Evolutionary conservation across 64 coral and sea anemone species (phyloP), one percentile per base, ranked within the genome.

Genomic region (Montipora foliosa): DNA sequence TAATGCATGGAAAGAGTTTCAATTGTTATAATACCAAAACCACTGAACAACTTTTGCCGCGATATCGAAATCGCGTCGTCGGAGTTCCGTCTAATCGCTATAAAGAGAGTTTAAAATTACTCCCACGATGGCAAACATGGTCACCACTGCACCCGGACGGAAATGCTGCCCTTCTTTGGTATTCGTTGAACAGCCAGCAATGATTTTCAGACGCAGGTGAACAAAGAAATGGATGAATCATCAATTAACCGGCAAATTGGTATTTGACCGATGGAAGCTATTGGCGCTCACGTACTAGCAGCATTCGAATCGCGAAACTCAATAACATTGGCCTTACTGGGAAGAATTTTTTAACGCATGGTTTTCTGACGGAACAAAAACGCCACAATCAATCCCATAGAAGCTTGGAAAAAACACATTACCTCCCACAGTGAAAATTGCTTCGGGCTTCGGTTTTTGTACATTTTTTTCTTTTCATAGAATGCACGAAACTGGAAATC

Each of bases 381-480:
- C n/a, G 82, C 19, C 8, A 17, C 5, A 72, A 86, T 71, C 67
- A 86, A 86, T n/a, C 7, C 62, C 10, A 11, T 44, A 19, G 44
- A 49, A 49, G 8, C 19, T 86, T 14, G 16, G 66, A 49, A 68
- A 46, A 62, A 84, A 86, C 62, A 14, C 67, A 71, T 45, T 17
- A 86, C 82, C 82, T 86, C 82, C 82, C 82, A 86, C 82, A 64
- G 82, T 22, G 82, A 4, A 72, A 71, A 86, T 72, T 72, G 82
- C 82, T 86, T 86, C 64, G 47, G 64, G 82, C 64, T 71, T 59
- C 14, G 37, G 82, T 49, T 47, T 86, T 84, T 84, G 5, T 8
- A 15, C 8, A 67, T 67, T 67, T 46, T 59, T 85, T 69, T 69
- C 67, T 85, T 16, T n/a, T 8, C 17, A 17, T 13, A 6, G 71